Conservation (phyloP, 2,113 vertebrate species). For the Tursiops truncatus region DNA sequence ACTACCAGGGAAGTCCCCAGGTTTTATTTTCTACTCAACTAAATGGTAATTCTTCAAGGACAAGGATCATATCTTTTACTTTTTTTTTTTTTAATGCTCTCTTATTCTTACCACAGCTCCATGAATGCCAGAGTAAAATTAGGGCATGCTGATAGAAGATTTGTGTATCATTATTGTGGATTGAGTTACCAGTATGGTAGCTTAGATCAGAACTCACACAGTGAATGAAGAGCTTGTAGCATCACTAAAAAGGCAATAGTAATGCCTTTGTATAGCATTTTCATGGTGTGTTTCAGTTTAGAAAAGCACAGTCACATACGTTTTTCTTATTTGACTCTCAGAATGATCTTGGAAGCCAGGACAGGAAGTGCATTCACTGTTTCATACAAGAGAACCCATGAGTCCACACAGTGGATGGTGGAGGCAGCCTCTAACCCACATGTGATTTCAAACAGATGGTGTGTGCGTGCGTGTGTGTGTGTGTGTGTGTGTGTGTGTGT, state of each 20-base stretch:
- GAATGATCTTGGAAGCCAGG: background rate
- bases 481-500: background rate
- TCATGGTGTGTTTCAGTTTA: background rate
- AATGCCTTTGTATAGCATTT: background rate
- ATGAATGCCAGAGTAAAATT: background rate
- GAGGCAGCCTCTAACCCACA: background rate
- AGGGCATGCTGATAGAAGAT: background rate
- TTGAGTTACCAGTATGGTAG: background rate
- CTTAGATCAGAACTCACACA: background rate
- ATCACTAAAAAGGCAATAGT: background rate
- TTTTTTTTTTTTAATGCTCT: background rate
- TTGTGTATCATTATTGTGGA: background rate
- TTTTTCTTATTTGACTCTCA: background rate
- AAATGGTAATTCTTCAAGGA: background rate
- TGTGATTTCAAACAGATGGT: background rate
- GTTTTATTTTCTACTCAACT: background rate
- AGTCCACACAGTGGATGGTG: rapidly evolving
- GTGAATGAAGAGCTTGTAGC: background rate
- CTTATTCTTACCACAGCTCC: background rate
- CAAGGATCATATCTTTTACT: background rate
- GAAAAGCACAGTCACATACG: background rate
- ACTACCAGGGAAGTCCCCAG: too few species aligned
- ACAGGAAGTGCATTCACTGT: background rate
- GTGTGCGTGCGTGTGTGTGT: too few species aligned
- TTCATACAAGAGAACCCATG: background rate